Evolutionary conservation across 2,888 invertebrate genomes (phyloP).

Genomic region (Lottia gigantea): DNA sequence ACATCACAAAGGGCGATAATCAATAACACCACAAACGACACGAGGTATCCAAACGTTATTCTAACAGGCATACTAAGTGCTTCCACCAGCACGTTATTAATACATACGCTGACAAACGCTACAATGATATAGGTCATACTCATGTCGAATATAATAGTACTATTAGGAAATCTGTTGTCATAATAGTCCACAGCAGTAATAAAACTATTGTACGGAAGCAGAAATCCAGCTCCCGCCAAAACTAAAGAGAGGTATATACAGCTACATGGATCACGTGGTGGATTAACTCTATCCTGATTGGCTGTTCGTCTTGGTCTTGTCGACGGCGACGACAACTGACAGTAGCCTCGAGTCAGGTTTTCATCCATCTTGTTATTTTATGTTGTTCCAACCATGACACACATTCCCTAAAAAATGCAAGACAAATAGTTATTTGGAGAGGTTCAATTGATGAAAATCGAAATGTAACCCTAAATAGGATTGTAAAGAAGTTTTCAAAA

Average conservation of each 20-base stretch:
- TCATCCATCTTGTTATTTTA: constrained; percentile 27
- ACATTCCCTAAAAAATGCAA: no score
- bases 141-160: constrained; percentile 91
- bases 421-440: no score
- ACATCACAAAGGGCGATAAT: constrained; percentile 88
- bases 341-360: constrained; percentile 31
- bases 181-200: constrained; percentile 95
- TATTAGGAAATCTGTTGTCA: constrained; percentile 83
- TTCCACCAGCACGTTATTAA: constrained; percentile 87
- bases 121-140: constrained; percentile 91
- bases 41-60: constrained; percentile 88
- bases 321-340: constrained; percentile 29
- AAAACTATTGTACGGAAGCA: constrained; percentile 93
- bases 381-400: no score
- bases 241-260: constrained; percentile 81
- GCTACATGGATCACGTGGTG: constrained; percentile 70
- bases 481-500: no score
- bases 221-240: constrained; percentile 88
- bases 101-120: constrained; percentile 86
- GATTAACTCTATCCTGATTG: constrained; percentile 26
- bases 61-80: constrained; percentile 83
- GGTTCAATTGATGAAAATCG: no score
- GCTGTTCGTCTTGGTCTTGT: constrained; percentile 2
- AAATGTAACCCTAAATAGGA: no score
- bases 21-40: constrained; percentile 83